phyloP scores from a whole-genome alignment of 2,113 vertebrate species.

The Thryonomys swinderianus region DNA sequence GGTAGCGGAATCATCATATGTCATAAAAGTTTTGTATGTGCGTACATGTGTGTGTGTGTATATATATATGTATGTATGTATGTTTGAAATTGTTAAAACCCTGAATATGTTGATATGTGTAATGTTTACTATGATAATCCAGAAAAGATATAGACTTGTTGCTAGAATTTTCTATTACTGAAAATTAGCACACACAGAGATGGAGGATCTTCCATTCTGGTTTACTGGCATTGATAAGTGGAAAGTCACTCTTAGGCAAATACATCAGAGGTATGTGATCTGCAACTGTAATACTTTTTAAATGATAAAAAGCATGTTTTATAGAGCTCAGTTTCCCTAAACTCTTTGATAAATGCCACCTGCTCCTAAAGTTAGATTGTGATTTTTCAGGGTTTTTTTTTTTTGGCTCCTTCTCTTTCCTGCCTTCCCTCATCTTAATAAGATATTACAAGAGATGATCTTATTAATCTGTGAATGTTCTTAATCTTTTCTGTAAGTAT shows the following conservation, averaged over 20 bases:
- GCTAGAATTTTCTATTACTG: neutral
- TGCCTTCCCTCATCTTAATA: neutral
- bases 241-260: neutral
- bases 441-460: neutral
- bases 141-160: neutral
- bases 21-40: neutral
- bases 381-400: conserved; percentile 58
- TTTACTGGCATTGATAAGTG: neutral
- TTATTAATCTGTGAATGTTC: neutral
- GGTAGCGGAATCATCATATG: neutral
- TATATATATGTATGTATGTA: no score
- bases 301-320: conserved; percentile 37
- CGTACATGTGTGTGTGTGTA: neutral
- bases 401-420: conserved; percentile 7
- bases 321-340: neutral
- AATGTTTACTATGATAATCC: neutral
- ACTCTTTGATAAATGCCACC: neutral
- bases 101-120: neutral
- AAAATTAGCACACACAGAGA: neutral
- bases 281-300: conserved; percentile 15
- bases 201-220: neutral
- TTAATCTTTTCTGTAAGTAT: conserved; percentile 23
- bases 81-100: neutral
- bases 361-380: conserved; percentile 23
- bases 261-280: conserved; percentile 14